phyloP scores from a whole-genome alignment of 2,113 vertebrate genomes.

The Rhegmatorhina hoffmannsi region DNA sequence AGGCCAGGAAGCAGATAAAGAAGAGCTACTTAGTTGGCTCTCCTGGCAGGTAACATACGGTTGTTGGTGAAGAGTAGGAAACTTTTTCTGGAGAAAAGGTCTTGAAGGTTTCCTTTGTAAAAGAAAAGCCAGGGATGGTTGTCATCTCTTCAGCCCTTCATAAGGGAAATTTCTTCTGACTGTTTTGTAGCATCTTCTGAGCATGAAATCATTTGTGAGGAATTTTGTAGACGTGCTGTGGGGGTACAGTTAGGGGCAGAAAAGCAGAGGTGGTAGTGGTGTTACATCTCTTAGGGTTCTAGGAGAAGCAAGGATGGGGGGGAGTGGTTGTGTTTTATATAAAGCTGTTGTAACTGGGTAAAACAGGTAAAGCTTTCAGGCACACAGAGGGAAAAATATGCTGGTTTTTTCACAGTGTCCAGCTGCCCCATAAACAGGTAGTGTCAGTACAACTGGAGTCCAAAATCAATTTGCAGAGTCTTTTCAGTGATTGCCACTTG shows the following conservation, averaged over 20 bases:
- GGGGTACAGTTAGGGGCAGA: neutral
- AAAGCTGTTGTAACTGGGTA: neutral
- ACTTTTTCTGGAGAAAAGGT: neutral
- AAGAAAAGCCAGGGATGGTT: neutral
- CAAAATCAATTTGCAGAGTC: neutral
- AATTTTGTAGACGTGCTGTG: neutral
- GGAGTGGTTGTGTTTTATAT: neutral
- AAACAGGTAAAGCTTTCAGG: neutral
- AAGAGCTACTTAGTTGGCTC: neutral
- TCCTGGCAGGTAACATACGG: accelerated
- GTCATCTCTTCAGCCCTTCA: neutral
- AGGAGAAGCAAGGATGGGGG: neutral
- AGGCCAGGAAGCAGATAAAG: neutral
- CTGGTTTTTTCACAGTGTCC: neutral
- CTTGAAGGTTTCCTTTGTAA: neutral
- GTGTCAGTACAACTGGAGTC: neutral
- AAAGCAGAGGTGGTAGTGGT: neutral
- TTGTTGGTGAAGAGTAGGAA: neutral
- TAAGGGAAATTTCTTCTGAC: neutral
- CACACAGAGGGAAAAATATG: accelerated
- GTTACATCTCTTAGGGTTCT: neutral
- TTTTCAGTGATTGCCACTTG: neutral
- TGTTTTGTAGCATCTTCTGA: neutral
- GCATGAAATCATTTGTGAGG: neutral
- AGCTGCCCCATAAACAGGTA: neutral